phyloP scores from a whole-genome alignment of 2,113 vertebrate genomes.

The human (Homo sapiens) region GRCh38 chr4:135513001-135513500 shows the following conservation, averaged over 20 bases:
- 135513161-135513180: slow-evolving; percentile 51
- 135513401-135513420: neutral
- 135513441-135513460: neutral
- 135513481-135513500: neutral
- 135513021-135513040: slow-evolving; percentile 46
- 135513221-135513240: slow-evolving; percentile 38
- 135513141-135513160: slow-evolving; percentile 53
- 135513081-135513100: neutral
- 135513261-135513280: slow-evolving; percentile 23
- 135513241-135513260: neutral
- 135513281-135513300: neutral
- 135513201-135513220: slow-evolving; percentile 6
- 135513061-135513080: neutral
- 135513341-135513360: neutral
- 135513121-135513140: slow-evolving; percentile 33
- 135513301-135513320: neutral
- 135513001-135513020: slow-evolving; percentile 28
- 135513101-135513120: slow-evolving; percentile 52
- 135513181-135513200: slow-evolving; percentile 50
- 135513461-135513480: neutral
- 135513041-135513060: slow-evolving; percentile 56
- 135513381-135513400: neutral
- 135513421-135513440: neutral
- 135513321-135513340: neutral
- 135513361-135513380: neutral